These are phyloP conservation scores for Stegodyphus mimosarum DNA, from an alignment of 1,140 invertebrate genomes.

Conservation along the genomic window DNA sequence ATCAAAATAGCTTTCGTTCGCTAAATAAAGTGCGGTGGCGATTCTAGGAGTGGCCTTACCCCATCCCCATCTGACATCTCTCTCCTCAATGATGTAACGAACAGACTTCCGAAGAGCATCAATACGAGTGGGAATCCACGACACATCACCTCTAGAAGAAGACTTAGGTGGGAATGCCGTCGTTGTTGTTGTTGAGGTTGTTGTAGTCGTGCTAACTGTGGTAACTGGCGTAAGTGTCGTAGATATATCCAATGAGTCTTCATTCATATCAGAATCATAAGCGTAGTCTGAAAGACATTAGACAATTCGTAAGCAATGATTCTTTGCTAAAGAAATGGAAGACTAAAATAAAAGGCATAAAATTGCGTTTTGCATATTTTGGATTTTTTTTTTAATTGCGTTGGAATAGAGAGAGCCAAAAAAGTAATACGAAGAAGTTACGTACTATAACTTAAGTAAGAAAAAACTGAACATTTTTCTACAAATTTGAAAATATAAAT, in stretches of 20 bases:
- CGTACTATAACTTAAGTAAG: too few relatives aligned
- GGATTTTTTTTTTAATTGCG: too few relatives aligned
- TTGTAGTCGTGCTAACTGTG: background rate
- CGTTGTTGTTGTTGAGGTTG: background rate
- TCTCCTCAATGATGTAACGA: slow-evolving; percentile 4
- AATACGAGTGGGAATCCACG: slow-evolving; percentile 25
- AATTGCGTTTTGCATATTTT: too few relatives aligned
- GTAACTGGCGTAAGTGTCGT: background rate
- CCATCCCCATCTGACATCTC: slow-evolving; percentile 36
- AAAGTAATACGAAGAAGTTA: too few relatives aligned
- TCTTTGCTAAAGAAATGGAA: too few relatives aligned
- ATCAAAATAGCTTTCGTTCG: slow-evolving; percentile 37
- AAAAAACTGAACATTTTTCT: too few relatives aligned
- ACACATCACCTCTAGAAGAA: background rate
- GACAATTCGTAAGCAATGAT: too few relatives aligned
- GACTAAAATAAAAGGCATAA: too few relatives aligned
- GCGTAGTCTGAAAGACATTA: too few relatives aligned
- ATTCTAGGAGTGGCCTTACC: slow-evolving; percentile 5
- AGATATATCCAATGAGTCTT: background rate
- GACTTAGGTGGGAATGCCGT: background rate
- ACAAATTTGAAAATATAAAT: too few relatives aligned
- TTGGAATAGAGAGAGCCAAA: too few relatives aligned
- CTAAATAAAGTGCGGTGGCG: slow-evolving; percentile 12
- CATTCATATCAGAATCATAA: too few relatives aligned
- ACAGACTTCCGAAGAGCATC: slow-evolving; percentile 32